A percentile compares a stretch with the other conserved stretches of the same genome.
phyloP scores from a whole-genome alignment of 2,888 invertebrate genomes.

The Cryptocephalus moraei region DNA sequence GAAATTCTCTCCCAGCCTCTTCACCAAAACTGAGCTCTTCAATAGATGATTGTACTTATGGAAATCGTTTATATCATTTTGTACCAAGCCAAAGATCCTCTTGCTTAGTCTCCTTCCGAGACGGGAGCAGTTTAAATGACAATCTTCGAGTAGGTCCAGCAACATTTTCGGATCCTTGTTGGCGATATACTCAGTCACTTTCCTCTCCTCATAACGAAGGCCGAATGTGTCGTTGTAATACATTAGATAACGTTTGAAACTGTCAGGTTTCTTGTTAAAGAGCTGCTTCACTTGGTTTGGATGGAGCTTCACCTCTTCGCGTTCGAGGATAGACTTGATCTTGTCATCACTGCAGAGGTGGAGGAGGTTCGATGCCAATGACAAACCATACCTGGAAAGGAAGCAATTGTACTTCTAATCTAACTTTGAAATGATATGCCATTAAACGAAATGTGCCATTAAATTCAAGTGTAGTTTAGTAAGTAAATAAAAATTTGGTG shows the following conservation, averaged over 20 bases:
- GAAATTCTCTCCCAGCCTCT: conserved; percentile 5
- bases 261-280: conserved; percentile 9
- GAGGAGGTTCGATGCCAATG: conserved; percentile 11
- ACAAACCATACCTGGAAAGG: conserved; percentile 16
- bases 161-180: conserved; percentile 8
- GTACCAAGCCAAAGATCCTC: conserved; percentile 3
- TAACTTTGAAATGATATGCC: too few relatives aligned
- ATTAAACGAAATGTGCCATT: too few relatives aligned
- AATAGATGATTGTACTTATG: conserved; percentile 2
- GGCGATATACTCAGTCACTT: conserved; percentile 7
- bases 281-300: conserved; percentile 13
- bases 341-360: conserved; percentile 14
- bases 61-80: conserved; percentile 5
- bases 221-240: conserved; percentile 5
- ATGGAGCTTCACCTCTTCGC: conserved; percentile 7
- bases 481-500: too few relatives aligned
- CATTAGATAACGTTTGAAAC: conserved; percentile 10
- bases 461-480: too few relatives aligned
- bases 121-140: neutral
- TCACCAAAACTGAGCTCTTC: conserved; percentile 4
- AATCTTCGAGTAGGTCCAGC: conserved; percentile 4
- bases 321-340: conserved; percentile 8
- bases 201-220: conserved; percentile 2
- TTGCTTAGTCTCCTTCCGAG: conserved; percentile 7
- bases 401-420: neutral